Evolutionary conservation across 2,888 invertebrate species (phyloP), one percentile per base, ranked within the genome.

Genomic region (Machimus atricapillus): DNA sequence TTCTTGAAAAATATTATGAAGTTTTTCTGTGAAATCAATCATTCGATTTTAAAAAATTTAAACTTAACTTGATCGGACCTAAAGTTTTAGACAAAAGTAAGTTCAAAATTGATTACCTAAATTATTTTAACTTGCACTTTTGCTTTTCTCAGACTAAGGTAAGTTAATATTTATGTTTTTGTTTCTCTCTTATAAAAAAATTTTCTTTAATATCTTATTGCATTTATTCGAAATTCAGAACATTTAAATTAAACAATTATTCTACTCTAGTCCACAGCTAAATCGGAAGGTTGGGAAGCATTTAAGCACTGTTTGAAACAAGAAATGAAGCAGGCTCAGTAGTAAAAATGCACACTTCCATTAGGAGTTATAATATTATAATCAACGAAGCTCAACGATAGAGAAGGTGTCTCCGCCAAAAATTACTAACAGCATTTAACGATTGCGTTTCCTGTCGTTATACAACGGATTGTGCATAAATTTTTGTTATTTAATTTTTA

Each of bases 201-300:
- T 12, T 40, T 40, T 0, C 40, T 12, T 12, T 12, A 4, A 46
- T 52, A 16, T n/a, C 1, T n/a, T 52, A 0, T 66, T 66, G 66
- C 23, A 66, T 23, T 58, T 66, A 34, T 52, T 46, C 14, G 4
- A 46, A 46, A 46, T 46, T 78, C 16, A n/a, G 6, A 7, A 40
- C 0, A 43, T 7, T 46, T 19, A 23, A 78, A 34, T 2, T 34
- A 40, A 40, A 40, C 9, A 79, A 79, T 79, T 19, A 46, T 23
- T 56, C 31, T 58, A 52, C 95, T 95, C 87, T 94, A 98, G 98
- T 96, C 97, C 0, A 96, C 96, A 90, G 95, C 96, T 56, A 96
- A 97, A 92, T 96, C 96, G 90, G 97, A 97, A 93, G 97, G 97
- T 40, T 98, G 98, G 98, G 97, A 97, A 89, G 96, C 97, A 7